A percentile compares a stretch with the other conserved stretches of the same genome.
Conservation (phyloP, 2,888 invertebrate species). For the Marronus borbonicus region DNA sequence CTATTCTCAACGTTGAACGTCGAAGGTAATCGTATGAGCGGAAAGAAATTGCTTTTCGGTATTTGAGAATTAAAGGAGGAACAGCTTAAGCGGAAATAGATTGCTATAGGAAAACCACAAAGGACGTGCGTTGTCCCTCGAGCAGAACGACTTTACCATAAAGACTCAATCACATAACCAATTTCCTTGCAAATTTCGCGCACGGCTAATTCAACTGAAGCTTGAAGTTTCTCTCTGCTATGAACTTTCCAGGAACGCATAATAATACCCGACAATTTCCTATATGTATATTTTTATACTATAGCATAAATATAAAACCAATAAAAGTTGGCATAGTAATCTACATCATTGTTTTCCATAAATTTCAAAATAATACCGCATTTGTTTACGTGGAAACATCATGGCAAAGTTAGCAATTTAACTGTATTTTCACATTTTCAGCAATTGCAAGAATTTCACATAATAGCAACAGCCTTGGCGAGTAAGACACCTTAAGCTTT, state of each 20-base stretch:
- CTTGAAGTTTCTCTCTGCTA: neutral
- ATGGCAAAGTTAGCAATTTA: too few species aligned
- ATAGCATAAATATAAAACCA: too few species aligned
- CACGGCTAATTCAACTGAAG: slow-evolving; percentile 24
- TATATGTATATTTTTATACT: too few species aligned
- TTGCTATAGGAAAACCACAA: slow-evolving; percentile 32
- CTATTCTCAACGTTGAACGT: neutral
- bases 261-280: neutral
- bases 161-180: slow-evolving; percentile 41
- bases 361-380: too few species aligned
- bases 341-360: too few species aligned
- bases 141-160: slow-evolving; percentile 33
- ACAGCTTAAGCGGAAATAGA: slow-evolving; percentile 33
- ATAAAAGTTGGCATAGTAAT: too few species aligned
- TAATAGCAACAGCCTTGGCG: too few species aligned
- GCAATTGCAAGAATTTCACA: too few species aligned
- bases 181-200: slow-evolving; percentile 35
- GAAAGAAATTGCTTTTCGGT: slow-evolving; percentile 37
- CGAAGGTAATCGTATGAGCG: neutral
- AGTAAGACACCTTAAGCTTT: too few species aligned
- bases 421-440: too few species aligned
- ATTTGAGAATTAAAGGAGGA: slow-evolving; percentile 32
- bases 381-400: too few species aligned
- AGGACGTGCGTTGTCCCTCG: slow-evolving; percentile 30
- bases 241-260: neutral